Base-by-base conservation (phyloP, 64 coral and sea anemone genomes). In the Pachyseris speciosa region DNA sequence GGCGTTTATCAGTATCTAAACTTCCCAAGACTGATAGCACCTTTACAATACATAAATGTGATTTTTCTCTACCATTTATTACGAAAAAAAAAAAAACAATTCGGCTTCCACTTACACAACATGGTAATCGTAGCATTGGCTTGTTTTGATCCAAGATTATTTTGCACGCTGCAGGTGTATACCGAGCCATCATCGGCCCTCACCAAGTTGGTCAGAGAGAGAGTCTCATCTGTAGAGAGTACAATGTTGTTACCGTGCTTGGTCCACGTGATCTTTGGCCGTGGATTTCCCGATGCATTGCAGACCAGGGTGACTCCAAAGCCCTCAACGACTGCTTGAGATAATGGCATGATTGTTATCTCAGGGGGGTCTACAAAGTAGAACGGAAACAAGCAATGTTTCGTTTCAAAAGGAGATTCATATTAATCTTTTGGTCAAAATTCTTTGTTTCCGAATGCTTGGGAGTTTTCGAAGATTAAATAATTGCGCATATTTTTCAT, bases 221-320 rank as follows among this genome's bases (percentile, higher is more conserved):
- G 77, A 53, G 20, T 41, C 33, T 80, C 29, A n/a, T 32, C 59
- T 25, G 52, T 57, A 25, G 53, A 43, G 34, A 80, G 51, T 37
- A 60, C 52, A 39, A 1, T 36, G 19, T 22, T 39, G 33, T 25
- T 63, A 40, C 51, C 31, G 59, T 39, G 77, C 15, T 72, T 87
- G 8, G 31, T 87, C 84, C 84, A 87, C 4, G 41, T 72, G 19
- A 87, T 72, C 25, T 55, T 60, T 4, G 84, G 84, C 11, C 73
- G 1, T 40, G 84, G 84, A 37, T 40, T 72, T 0, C 84, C 84
- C 27, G 84, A 55, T 37, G 84, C 84, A 73, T 73, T 87, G 32
- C 84, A 87, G 30, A 72, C 53, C 22, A 87, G 37, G 17, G 12
- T 33, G 1, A 38, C 45, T 15, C 19, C 66, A 25, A 38, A 59